phyloP scores from a whole-genome alignment of 2,888 invertebrate species.

The Cheilosia vulpina region DNA sequence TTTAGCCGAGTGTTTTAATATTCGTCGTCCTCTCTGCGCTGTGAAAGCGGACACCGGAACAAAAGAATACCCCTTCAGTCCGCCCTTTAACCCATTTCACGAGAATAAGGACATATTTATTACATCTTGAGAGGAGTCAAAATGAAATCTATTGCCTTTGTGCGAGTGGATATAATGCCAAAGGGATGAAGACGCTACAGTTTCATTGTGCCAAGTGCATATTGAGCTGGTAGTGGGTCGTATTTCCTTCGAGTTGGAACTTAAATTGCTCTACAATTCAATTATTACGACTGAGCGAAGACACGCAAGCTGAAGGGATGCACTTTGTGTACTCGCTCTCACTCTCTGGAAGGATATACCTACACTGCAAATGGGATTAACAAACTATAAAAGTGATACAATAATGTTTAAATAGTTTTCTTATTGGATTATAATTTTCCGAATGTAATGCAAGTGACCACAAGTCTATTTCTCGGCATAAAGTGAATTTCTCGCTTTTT shows the following conservation, averaged over 20 bases:
- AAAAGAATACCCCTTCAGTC: constrained; percentile 28
- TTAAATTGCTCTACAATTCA: constrained; percentile 73
- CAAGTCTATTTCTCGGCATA: constrained; percentile 61
- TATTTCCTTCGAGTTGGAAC: constrained; percentile 63
- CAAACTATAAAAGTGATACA: constrained; percentile 71
- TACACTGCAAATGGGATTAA: constrained; percentile 37
- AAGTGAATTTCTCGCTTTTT: constrained; percentile 40
- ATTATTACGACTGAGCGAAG: constrained; percentile 64
- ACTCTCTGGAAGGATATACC: constrained; percentile 16
- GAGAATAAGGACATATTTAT: constrained; percentile 59
- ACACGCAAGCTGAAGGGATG: constrained; percentile 38
- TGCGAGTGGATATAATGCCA: constrained; percentile 26
- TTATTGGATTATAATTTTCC: constrained; percentile 71
- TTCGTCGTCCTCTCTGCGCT: constrained; percentile 10
- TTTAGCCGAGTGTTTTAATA: constrained; percentile 56
- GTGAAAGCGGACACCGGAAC: constrained; percentile 42
- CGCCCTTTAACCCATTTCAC: constrained; percentile 1
- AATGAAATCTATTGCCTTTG: constrained; percentile 66
- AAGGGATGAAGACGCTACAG: constrained; percentile 40
- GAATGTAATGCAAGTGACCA: constrained; percentile 63
- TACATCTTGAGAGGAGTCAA: constrained; percentile 63
- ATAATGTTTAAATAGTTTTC: constrained; percentile 74
- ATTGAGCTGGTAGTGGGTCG: constrained; percentile 16
- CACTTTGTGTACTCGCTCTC: constrained; percentile 18
- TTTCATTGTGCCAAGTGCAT: constrained; percentile 10